Percentiles rank a stretch among this genome's conserved stretches.
Evolutionary conservation across 1,140 invertebrate genomes (phyloP).

Genomic region (Trichoplusia ni): DNA sequence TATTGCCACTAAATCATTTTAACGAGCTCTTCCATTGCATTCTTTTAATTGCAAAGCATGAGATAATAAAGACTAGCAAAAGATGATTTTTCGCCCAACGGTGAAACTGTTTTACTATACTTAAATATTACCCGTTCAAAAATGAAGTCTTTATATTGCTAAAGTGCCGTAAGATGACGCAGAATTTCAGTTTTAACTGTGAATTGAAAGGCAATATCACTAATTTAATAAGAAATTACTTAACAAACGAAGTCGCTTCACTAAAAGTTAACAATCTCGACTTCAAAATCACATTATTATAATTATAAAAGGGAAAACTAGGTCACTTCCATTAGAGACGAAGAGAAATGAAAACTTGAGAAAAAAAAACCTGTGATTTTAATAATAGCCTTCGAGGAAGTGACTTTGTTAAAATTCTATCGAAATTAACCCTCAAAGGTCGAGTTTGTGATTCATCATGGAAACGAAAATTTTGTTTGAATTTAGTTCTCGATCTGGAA

Average conservation of each 20-base stretch:
- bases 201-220: neutral
- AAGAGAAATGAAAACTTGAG: conserved; percentile 18
- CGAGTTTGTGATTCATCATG: conserved; percentile 7
- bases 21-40: too few species aligned
- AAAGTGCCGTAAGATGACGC: too few species aligned
- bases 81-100: too few species aligned
- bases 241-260: neutral
- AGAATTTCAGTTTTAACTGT: too few species aligned
- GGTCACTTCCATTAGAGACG: conserved; percentile 18
- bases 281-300: conserved; percentile 11
- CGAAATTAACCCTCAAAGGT: neutral
- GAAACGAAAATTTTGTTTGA: neutral
- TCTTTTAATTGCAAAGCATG: too few species aligned
- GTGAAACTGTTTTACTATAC: too few species aligned
- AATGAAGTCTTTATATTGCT: too few species aligned
- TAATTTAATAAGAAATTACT: neutral
- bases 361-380: conserved; percentile 5
- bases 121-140: too few species aligned
- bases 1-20: too few species aligned
- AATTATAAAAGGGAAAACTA: conserved; percentile 13
- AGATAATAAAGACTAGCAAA: too few species aligned
- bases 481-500: neutral
- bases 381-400: conserved; percentile 1
- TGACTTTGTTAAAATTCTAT: conserved; percentile 5
- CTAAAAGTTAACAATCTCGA: conserved; percentile 2